Conservation (phyloP, 2,888 invertebrate genomes). For the Hecatera dysodea region DNA sequence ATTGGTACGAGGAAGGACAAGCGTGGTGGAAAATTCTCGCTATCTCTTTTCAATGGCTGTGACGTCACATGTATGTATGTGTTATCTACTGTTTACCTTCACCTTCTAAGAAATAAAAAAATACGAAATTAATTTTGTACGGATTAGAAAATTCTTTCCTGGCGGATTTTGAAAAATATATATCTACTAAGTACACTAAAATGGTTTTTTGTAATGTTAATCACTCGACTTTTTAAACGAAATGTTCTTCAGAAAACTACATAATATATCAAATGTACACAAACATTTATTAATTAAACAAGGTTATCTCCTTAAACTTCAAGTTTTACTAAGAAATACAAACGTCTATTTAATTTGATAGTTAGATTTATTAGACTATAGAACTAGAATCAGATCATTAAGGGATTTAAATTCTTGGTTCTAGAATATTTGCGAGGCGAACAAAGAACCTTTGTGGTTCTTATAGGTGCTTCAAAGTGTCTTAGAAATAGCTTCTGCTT, state of each 20-base stretch:
- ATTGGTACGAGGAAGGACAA: too few relatives aligned
- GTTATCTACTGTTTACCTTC: too few relatives aligned
- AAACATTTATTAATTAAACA: slow-evolving; percentile 11
- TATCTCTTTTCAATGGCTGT: not conserved
- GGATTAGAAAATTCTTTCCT: too few relatives aligned
- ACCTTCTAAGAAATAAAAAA: too few relatives aligned
- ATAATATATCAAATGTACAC: not conserved
- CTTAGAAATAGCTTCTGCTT: slow-evolving; percentile 1
- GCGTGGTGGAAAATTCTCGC: too few relatives aligned
- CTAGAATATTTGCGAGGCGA: slow-evolving; percentile 7
- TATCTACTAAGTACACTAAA: too few relatives aligned
- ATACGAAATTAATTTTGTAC: too few relatives aligned
- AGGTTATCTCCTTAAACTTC: slow-evolving; percentile 7
- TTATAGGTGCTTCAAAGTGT: slow-evolving; percentile 1
- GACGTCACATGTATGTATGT: too few relatives aligned
- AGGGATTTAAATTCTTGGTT: slow-evolving; percentile 23
- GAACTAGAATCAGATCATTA: slow-evolving; percentile 14
- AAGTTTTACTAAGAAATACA: slow-evolving; percentile 12
- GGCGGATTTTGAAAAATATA: too few relatives aligned
- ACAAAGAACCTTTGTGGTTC: slow-evolving; percentile 22
- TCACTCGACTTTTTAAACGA: not conserved
- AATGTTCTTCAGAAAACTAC: not conserved
- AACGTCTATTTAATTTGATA: slow-evolving; percentile 31
- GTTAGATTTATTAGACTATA: slow-evolving; percentile 20
- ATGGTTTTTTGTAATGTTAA: too few relatives aligned